phyloP scores from a whole-genome alignment of 2,113 vertebrate genomes.

The Hippocampus zosterae region DNA sequence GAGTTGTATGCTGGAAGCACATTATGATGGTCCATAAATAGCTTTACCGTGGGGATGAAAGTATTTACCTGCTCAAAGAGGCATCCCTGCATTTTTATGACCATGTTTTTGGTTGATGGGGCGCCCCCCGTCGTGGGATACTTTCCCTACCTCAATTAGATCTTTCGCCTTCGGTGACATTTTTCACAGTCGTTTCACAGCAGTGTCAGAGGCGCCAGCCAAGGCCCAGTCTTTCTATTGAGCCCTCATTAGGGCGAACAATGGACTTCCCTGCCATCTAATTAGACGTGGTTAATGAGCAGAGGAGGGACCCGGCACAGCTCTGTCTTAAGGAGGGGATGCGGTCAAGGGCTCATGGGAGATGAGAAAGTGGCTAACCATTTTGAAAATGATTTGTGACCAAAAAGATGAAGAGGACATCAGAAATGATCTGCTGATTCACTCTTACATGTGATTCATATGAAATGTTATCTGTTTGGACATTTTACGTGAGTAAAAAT shows the following conservation, averaged over 20 bases:
- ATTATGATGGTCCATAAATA: not conserved
- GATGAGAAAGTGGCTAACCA: not conserved
- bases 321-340: slow-evolving; percentile 31
- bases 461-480: too few relatives aligned
- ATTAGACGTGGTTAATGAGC: slow-evolving; percentile 97
- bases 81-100: not conserved
- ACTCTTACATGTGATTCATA: too few relatives aligned
- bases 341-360: slow-evolving; percentile 43
- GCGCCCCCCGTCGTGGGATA: not conserved
- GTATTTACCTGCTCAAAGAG: slow-evolving; percentile 1
- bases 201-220: slow-evolving; percentile 78
- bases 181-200: slow-evolving; percentile 75
- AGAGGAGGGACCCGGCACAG: slow-evolving; percentile 72
- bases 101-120: not conserved
- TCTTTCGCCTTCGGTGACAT: slow-evolving; percentile 6
- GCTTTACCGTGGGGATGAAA: not conserved
- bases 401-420: slow-evolving; percentile 6
- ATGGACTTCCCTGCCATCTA: slow-evolving; percentile 85
- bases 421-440: too few relatives aligned
- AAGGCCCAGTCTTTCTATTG: slow-evolving; percentile 81
- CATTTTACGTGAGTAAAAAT: too few relatives aligned
- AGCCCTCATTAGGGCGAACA: slow-evolving; percentile 93
- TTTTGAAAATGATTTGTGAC: slow-evolving; percentile 12
- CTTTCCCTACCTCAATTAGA: slow-evolving; percentile 4
- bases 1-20: not conserved